A percentile compares a stretch with the other conserved stretches of the same genome.
Evolutionary conservation across 2,113 vertebrate genomes (phyloP).

Genomic region (Anguilla japonica): DNA sequence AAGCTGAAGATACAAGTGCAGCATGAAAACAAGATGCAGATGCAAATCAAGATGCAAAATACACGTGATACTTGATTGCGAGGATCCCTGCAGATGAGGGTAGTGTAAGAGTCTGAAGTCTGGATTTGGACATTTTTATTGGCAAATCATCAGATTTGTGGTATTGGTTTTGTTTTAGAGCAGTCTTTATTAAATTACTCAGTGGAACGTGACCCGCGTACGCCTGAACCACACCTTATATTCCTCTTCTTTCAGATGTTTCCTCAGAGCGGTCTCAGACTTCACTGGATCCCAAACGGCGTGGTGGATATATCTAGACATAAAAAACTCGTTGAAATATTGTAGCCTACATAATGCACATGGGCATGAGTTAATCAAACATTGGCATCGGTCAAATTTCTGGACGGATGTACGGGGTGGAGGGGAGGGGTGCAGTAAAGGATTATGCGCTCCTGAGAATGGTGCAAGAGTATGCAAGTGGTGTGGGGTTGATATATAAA

Average conservation of each 20-base stretch:
- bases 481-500: too few relatives aligned
- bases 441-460: too few relatives aligned
- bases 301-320: background rate
- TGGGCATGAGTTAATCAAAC: background rate
- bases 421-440: too few relatives aligned
- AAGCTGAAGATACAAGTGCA: too few relatives aligned
- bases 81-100: too few relatives aligned
- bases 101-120: too few relatives aligned
- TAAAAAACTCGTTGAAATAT: background rate
- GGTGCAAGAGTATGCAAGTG: background rate
- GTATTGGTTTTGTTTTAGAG: background rate
- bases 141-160: too few relatives aligned
- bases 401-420: background rate
- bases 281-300: background rate
- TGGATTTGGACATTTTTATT: too few relatives aligned
- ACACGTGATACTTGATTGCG: too few relatives aligned
- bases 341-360: background rate
- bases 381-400: background rate
- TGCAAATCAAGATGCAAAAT: too few relatives aligned
- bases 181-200: background rate
- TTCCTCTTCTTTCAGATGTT: background rate
- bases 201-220: background rate
- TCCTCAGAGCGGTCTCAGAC: background rate
- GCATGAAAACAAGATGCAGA: too few relatives aligned
- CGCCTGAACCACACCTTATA: background rate